Evolutionary conservation across 2,113 vertebrate genomes (phyloP).

Genomic region (Vulpes lagopus): DNA sequence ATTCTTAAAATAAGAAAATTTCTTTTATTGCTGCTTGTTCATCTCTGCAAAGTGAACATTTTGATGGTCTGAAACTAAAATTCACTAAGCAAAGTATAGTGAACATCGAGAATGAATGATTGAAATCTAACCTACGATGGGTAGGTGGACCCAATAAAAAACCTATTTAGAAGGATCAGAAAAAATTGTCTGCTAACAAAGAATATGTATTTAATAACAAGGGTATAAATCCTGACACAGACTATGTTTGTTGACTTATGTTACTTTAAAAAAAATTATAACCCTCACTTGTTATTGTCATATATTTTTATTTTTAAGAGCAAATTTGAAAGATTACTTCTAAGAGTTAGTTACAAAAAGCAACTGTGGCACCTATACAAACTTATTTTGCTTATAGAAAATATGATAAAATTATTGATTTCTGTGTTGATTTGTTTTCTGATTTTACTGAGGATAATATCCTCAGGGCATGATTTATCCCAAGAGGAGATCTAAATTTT

Average conservation of each 20-base stretch:
- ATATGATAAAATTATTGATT: background rate
- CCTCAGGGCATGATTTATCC: background rate
- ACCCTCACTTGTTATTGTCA: background rate
- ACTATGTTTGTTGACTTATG: background rate
- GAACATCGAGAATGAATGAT: background rate
- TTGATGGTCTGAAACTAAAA: background rate
- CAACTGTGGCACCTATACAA: background rate
- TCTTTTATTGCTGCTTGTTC: background rate
- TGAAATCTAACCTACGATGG: background rate
- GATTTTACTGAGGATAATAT: conserved; percentile 52
- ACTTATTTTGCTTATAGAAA: conserved; percentile 41
- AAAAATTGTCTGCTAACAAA: background rate
- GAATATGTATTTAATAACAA: background rate
- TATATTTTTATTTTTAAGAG: conserved; percentile 29
- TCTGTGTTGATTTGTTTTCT: background rate
- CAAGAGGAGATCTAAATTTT: conserved; percentile 28
- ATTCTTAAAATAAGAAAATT: background rate
- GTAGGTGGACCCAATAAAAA: background rate
- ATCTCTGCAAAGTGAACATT: background rate
- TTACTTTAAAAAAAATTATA: background rate
- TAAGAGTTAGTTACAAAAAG: background rate
- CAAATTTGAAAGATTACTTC: background rate
- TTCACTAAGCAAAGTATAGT: background rate
- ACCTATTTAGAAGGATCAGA: background rate
- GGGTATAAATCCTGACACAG: background rate